Evolutionary conservation across 2,797 vertebrate species (phyloP), one percentile per base, ranked within the genome.

Genomic region (Uromys caudimaculatus): DNA sequence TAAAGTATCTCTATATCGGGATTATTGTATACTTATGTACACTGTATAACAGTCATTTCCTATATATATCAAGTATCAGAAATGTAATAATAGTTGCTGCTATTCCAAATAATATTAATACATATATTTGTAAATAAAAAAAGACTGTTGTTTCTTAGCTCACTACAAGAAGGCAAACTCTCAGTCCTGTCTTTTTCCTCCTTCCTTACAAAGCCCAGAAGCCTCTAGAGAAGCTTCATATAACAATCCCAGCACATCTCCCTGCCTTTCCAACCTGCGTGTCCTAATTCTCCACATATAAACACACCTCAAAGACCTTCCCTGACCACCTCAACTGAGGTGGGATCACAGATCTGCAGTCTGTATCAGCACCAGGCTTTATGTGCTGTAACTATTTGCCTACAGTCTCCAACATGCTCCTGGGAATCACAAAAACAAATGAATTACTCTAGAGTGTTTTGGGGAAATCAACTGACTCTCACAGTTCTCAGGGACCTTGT

Each of bases 381-480:
- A 6, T 29, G 27, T 71, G 35, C 19, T 78, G 1, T 38, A 58
- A 62, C 58, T 79, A 11, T 58, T 93, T 69, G 77, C 14, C 77
- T 23, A 44, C 23, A 27, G 24, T 47, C 14, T 29, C 84, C 54
- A 50, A 38, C 19, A 76, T 86, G 17, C 21, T 90, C 14, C 60
- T 54, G 5, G 58, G 91, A 90, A 77, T 71, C 41, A 1, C 27
- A 75, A 23, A 44, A 69, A 71, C 62, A 47, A 50, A 67, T 67
- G 44, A 89, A 35, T 93, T 67, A 41, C 2, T 77, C 27, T 44
- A 12, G 27, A 69, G 75, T 32, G 16, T 47, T 77, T 83, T 54
- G 27, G 56, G 87, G 88, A 93, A 97, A 73, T 47, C 41, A 73
- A 60, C 11, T 71, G 56, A 96, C 56, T 60, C 27, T 94, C 83